Conservation (phyloP, 2,113 vertebrate genomes). For the Eulemur macaco region DNA sequence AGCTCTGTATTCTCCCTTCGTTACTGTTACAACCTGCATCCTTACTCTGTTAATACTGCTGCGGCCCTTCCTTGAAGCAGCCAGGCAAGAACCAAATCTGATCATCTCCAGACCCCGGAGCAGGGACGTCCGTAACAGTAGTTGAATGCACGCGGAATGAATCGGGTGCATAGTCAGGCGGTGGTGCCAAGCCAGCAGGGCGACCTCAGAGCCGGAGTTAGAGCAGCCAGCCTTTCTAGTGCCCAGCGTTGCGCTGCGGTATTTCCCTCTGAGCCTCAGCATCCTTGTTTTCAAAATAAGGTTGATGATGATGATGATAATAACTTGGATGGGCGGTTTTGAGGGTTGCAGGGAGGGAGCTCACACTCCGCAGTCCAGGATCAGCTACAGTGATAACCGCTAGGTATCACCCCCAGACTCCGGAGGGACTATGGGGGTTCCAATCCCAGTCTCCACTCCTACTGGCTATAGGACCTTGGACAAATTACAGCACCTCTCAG, state of each 20-base stretch:
- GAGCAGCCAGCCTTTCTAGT: background rate
- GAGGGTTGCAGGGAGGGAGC: background rate
- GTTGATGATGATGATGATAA: background rate
- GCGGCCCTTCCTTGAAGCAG: background rate
- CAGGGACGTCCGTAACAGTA: no score
- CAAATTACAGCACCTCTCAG: background rate
- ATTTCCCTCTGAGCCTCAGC: accelerated
- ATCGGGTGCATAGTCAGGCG: accelerated
- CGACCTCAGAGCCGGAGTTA: background rate
- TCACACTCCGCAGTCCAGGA: accelerated
- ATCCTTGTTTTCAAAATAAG: background rate
- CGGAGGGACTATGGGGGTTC: background rate
- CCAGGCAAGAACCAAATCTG: background rate
- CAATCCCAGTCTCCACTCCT: no score
- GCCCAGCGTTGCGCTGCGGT: accelerated
- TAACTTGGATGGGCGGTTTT: background rate
- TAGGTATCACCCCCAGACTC: background rate
- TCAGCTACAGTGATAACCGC: accelerated
- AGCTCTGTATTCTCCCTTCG: accelerated
- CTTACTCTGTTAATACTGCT: accelerated
- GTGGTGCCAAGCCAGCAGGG: background rate
- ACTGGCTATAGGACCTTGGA: background rate
- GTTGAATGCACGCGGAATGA: background rate
- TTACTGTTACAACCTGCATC: accelerated
- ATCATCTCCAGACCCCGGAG: accelerated